Conservation (phyloP, 1,140 invertebrate species). For the Cardiocondyla obscurior region DNA sequence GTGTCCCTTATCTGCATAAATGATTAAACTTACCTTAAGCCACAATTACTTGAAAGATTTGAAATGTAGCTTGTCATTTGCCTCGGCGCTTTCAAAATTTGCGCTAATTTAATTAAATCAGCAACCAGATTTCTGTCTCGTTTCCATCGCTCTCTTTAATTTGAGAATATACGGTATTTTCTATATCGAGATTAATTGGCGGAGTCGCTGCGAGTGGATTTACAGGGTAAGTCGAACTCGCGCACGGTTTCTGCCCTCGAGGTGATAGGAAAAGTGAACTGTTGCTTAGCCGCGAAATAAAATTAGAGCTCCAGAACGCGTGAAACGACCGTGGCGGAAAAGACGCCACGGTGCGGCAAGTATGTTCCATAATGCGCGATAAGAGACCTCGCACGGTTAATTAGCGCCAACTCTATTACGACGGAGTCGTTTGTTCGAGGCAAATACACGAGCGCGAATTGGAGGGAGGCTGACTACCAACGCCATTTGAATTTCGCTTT, state of each 20-base stretch:
- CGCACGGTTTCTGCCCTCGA: not conserved
- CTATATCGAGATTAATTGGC: not conserved
- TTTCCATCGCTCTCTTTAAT: not conserved
- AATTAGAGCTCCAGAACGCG: not conserved
- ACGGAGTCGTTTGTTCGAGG: constrained; percentile 62
- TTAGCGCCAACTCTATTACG: constrained; percentile 70
- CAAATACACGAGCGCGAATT: constrained; percentile 60
- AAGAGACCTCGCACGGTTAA: constrained; percentile 64
- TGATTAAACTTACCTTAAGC: constrained; percentile 43
- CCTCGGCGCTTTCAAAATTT: not conserved
- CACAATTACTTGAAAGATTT: not conserved
- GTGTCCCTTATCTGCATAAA: constrained; percentile 51
- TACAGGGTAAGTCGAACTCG: not conserved
- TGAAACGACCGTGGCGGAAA: not conserved
- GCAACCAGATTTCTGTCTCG: not conserved
- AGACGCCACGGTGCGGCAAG: constrained; percentile 1
- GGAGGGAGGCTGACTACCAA: constrained; percentile 20
- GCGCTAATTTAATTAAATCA: not conserved
- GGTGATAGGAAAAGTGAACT: not conserved
- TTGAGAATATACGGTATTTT: not conserved
- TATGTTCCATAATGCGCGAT: constrained; percentile 31
- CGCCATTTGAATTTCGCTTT: constrained; percentile 71
- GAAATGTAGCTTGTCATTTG: not conserved
- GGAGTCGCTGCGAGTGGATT: not conserved
- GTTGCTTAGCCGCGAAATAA: not conserved